Conservation (phyloP, 2,888 invertebrate species). For the Cylloceria caligata region DNA sequence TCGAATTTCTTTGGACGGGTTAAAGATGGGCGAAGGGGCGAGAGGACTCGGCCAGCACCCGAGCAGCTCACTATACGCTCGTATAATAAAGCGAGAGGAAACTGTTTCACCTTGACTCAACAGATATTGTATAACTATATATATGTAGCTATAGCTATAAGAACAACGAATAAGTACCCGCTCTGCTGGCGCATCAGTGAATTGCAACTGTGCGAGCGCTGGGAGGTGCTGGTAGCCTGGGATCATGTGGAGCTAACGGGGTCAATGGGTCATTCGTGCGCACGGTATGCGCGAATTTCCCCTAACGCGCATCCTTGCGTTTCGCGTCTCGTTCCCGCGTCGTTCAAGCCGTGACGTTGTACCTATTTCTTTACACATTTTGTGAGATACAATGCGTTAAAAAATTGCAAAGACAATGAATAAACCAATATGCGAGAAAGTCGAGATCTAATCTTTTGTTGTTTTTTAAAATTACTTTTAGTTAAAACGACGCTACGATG, state of each 20-base stretch:
- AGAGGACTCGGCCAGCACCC: constrained; percentile 18
- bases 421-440: not conserved
- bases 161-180: constrained; percentile 37
- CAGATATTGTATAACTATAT: not conserved
- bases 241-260: constrained; percentile 76
- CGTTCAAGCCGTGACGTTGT: constrained; percentile 35
- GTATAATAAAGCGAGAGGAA: constrained; percentile 25
- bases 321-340: constrained; percentile 55
- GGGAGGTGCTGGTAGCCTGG: constrained; percentile 53
- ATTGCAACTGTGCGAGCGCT: constrained; percentile 46
- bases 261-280: constrained; percentile 81
- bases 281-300: constrained; percentile 48
- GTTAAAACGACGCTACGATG: too few relatives aligned
- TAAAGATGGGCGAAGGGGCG: constrained; percentile 28
- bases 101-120: constrained; percentile 54
- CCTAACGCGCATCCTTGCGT: constrained; percentile 46
- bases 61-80: not conserved
- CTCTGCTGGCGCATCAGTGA: constrained; percentile 36
- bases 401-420: not conserved
- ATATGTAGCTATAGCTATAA: not conserved
- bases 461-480: too few relatives aligned
- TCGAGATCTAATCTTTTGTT: too few relatives aligned
- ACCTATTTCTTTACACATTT: constrained; percentile 35
- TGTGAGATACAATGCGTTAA: not conserved
- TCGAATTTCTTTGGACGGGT: constrained; percentile 50